These are phyloP conservation scores for Cyclargus thomasi DNA, from an alignment of 1,140 invertebrate species.

Conservation along the genomic window DNA sequence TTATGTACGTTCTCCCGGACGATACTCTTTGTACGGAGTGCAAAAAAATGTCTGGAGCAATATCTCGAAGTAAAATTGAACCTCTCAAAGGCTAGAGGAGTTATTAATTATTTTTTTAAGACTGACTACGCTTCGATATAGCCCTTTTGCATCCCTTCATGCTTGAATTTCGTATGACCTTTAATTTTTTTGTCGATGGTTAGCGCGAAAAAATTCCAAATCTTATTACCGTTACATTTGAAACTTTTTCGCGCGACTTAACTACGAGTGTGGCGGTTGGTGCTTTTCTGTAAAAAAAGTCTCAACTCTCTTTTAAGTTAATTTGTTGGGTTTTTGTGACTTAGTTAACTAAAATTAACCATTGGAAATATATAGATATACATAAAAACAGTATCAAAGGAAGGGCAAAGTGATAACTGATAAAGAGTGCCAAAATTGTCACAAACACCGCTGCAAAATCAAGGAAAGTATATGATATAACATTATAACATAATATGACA, in stretches of 20 bases:
- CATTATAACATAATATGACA: not conserved
- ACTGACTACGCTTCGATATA: slow-evolving; percentile 20
- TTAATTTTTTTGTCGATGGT: no score
- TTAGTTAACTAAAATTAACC: not conserved
- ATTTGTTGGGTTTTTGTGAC: no score
- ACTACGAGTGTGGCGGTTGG: no score
- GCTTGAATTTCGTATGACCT: no score
- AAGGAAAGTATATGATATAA: not conserved
- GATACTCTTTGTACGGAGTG: slow-evolving; percentile 55
- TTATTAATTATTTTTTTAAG: slow-evolving; percentile 66
- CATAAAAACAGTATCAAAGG: not conserved
- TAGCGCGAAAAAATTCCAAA: no score
- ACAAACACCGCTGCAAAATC: not conserved
- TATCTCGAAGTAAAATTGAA: slow-evolving; percentile 42
- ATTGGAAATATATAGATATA: not conserved
- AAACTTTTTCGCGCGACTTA: no score
- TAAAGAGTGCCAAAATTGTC: not conserved
- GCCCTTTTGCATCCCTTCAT: not conserved
- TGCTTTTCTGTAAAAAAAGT: no score
- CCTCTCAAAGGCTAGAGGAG: slow-evolving; percentile 55
- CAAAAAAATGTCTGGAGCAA: slow-evolving; percentile 61
- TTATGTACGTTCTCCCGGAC: slow-evolving; percentile 57
- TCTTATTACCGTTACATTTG: no score
- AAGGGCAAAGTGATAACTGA: not conserved
- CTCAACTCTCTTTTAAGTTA: no score